These are phyloP conservation scores for Camelus dromedarius DNA, from an alignment of 2,113 vertebrate genomes.

Conservation along the genomic window DNA sequence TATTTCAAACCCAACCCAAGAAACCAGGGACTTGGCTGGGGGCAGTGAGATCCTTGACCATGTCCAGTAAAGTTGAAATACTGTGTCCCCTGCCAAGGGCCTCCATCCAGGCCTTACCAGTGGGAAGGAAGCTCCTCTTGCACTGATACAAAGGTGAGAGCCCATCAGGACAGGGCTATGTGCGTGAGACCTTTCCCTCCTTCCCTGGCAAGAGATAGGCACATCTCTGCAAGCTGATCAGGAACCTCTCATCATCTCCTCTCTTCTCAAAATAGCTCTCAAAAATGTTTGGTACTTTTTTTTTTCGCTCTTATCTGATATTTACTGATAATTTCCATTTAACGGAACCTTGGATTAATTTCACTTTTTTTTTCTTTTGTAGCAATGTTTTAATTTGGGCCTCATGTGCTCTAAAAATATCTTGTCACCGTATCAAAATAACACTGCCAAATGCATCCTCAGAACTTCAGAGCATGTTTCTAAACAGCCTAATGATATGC, in stretches of 20 bases:
- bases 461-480: slow-evolving; percentile 44
- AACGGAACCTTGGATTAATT: slow-evolving; percentile 61
- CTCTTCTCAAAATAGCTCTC: slow-evolving; percentile 36
- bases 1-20: not conserved
- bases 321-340: slow-evolving; percentile 58
- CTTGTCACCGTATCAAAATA: slow-evolving; percentile 68
- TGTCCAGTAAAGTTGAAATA: not conserved
- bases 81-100: not conserved
- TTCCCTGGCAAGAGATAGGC: not conserved
- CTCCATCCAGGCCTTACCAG: not conserved
- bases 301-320: not conserved
- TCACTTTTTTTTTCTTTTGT: not conserved
- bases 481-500: slow-evolving; percentile 38
- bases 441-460: slow-evolving; percentile 32
- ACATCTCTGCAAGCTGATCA: not conserved
- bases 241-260: not conserved
- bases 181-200: not conserved
- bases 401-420: slow-evolving; percentile 70
- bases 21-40: not conserved
- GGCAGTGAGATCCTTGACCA: not conserved
- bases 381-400: slow-evolving; percentile 64
- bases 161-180: not conserved
- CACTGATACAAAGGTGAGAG: not conserved
- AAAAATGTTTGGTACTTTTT: not conserved
- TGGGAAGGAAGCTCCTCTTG: not conserved